Evolutionary conservation across 2,888 invertebrate species (phyloP), one percentile per base, ranked within the genome.

Genomic region (Rhamnusium bicolor): DNA sequence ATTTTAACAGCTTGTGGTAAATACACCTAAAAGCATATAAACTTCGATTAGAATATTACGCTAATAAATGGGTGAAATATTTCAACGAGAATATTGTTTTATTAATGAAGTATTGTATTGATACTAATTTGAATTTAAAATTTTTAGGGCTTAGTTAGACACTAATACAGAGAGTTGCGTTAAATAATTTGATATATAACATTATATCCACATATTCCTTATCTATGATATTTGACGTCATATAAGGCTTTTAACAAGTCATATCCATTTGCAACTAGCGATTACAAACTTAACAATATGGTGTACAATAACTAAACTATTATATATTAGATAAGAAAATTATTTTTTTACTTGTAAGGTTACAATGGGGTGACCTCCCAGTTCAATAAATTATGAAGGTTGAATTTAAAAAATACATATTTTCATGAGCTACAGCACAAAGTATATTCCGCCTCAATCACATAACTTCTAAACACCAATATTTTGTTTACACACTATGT

Each of bases 101-200:
- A 18, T 1, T 19, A 12, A 19, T 51, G 18, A 51, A 19, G 12
- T 19, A 51, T 51, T 51, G 51, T 54, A 5, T 24, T 54, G 1
- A 12, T 54, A 12, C 27, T 6, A 14, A 58, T 58, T 58, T 58
- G 18, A 58, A 32, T 58, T 58, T 32, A 14, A 58, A 58, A 58
- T 58, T 32, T 32, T 29, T 32, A 16, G 18, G 18, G 16, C 58
- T 18, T 58, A 7, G 16, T 29, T 58, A 58, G 8, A 8, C 24
- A n/a, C 19, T 56, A 24, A n/a, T 19, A 19, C 8, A 51, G 3
- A 24, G 24, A 24, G 24, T 24, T n/a, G n/a, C n/a, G n/a, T n/a
- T n/a, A 19, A 51, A 51, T 19, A 51, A 5, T 19, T 10, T 16
- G 18, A 51, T 18, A 6, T 16, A 19, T 2, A 19, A 18, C 8